phyloP scores from a whole-genome alignment of 2,797 vertebrate genomes.

The Sebastes minor region DNA sequence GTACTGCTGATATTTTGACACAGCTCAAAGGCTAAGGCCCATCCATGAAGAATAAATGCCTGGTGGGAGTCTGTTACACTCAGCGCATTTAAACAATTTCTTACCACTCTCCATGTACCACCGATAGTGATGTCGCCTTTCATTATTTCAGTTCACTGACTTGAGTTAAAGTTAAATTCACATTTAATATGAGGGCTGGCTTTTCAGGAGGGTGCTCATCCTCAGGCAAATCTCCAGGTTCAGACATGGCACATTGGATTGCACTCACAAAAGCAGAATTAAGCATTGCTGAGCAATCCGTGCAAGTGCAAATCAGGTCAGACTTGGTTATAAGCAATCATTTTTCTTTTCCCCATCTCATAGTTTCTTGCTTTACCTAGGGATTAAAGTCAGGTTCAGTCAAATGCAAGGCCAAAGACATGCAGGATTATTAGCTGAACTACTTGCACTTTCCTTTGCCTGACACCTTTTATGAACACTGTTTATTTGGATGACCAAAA shows the following conservation, averaged over 20 bases:
- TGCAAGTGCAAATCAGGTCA: neutral
- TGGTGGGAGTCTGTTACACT: neutral
- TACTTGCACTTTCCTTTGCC: constrained; percentile 18
- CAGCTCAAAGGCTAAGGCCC: neutral
- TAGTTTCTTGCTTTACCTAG: neutral
- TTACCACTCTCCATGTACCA: neutral
- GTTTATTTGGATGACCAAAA: constrained; percentile 37
- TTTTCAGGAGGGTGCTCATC: neutral
- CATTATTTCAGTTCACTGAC: neutral
- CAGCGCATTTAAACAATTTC: neutral
- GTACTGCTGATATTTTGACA: neutral
- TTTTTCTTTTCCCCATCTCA: neutral
- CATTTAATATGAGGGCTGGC: neutral
- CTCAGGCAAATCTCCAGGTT: neutral
- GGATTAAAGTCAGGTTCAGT: neutral
- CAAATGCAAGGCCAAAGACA: constrained; percentile 1
- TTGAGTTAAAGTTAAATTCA: neutral
- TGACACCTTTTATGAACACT: neutral
- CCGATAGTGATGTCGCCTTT: neutral
- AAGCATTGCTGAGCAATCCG: neutral
- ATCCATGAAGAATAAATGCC: constrained; percentile 2
- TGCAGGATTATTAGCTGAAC: neutral
- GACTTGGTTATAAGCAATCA: neutral
- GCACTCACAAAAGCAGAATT: neutral
- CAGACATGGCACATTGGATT: neutral